A percentile compares a stretch with the other conserved stretches of the same genome.
These are phyloP conservation scores for Zaprionus bogoriensis DNA, from an alignment of 2,888 invertebrate genomes.

Conservation along the genomic window DNA sequence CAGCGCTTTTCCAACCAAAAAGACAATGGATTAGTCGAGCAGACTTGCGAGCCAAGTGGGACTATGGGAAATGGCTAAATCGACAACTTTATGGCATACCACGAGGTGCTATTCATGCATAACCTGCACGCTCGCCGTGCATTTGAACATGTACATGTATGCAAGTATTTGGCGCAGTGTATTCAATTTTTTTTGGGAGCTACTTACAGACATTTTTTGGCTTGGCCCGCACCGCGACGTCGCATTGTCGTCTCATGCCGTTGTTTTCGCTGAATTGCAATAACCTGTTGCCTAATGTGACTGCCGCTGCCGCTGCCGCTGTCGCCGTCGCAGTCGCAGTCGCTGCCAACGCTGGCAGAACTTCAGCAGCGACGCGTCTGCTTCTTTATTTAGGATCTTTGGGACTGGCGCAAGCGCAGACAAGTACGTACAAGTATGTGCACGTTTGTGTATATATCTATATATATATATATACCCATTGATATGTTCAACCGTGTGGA, in stretches of 20 bases:
- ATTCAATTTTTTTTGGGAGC: constrained; percentile 70
- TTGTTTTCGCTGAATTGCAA: constrained; percentile 78
- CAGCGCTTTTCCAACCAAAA: neutral
- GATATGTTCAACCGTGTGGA: neutral
- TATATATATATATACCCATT: constrained; percentile 3
- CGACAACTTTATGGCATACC: neutral
- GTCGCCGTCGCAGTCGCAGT: neutral
- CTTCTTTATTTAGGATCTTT: constrained; percentile 77
- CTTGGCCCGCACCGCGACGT: constrained; percentile 14
- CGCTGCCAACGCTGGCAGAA: constrained; percentile 33
- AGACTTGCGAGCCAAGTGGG: neutral
- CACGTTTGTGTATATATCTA: constrained; percentile 2
- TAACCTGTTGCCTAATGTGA: constrained; percentile 79
- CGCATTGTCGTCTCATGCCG: constrained; percentile 53
- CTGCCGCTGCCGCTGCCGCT: neutral
- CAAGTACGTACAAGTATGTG: neutral
- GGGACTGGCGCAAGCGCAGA: constrained; percentile 34
- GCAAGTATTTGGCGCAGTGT: constrained; percentile 61
- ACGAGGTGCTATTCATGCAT: too few species aligned
- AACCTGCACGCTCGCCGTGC: constrained; percentile 14
- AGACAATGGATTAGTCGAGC: neutral
- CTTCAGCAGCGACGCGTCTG: constrained; percentile 49
- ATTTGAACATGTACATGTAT: constrained; percentile 5
- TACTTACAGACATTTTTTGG: constrained; percentile 57
- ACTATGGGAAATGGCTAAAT: neutral